Percentiles rank a stretch among this genome's conserved stretches.
These are phyloP conservation scores for Zygogramma bicolorata DNA, from an alignment of 2,888 invertebrate genomes.

Conservation along the genomic window DNA sequence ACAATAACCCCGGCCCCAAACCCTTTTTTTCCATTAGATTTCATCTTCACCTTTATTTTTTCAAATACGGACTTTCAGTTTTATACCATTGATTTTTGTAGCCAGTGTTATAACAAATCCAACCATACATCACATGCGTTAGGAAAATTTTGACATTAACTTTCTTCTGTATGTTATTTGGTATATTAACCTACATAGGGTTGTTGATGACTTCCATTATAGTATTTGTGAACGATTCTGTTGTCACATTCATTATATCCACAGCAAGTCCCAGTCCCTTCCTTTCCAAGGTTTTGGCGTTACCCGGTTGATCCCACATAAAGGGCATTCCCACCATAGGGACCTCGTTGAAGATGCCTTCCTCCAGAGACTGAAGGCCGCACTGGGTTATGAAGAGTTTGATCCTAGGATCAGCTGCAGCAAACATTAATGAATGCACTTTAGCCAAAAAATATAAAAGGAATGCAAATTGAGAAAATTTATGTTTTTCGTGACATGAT, in stretches of 20 bases:
- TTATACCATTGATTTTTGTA: too few relatives aligned
- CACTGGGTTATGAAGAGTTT: constrained; percentile 56
- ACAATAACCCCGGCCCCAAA: too few relatives aligned
- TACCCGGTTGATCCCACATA: constrained; percentile 56
- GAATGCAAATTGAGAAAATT: too few relatives aligned
- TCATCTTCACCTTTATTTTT: too few relatives aligned
- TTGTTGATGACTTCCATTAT: constrained; percentile 54
- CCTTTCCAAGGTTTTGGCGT: constrained; percentile 47
- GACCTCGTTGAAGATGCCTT: constrained; percentile 52
- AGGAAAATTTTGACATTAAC: too few relatives aligned
- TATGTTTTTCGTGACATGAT: too few relatives aligned
- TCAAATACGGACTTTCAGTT: too few relatives aligned
- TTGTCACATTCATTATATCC: constrained; percentile 51
- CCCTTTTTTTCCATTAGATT: too few relatives aligned
- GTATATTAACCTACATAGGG: constrained; percentile 45
- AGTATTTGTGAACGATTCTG: constrained; percentile 48
- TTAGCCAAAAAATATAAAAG: too few relatives aligned
- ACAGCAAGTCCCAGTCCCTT: constrained; percentile 48
- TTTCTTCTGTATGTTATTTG: too few relatives aligned
- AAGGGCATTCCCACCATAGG: constrained; percentile 58
- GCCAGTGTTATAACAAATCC: too few relatives aligned
- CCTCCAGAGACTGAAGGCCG: constrained; percentile 57
- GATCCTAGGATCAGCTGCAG: constrained; percentile 56
- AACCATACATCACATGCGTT: too few relatives aligned
- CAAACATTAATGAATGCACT: background rate